Evolutionary conservation across 2,113 vertebrate genomes (phyloP).

Genomic region (Oostethus manadensis): DNA sequence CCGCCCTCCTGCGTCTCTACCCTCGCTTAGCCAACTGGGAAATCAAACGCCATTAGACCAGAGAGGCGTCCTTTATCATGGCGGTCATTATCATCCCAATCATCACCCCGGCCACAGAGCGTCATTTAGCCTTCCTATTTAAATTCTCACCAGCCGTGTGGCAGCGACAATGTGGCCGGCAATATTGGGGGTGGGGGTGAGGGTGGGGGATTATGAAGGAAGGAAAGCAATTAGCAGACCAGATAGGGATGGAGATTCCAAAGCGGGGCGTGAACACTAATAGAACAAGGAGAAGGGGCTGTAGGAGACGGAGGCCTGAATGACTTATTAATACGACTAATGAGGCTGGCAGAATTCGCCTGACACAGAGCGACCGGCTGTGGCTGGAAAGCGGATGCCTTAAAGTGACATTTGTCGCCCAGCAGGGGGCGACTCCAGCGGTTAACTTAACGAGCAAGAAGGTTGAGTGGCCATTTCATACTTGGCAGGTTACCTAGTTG

Average conservation of each 20-base stretch:
- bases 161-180: conserved; percentile 58
- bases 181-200: conserved; percentile 39
- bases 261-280: conserved; percentile 41
- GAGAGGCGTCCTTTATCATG: conserved; percentile 62
- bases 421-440: conserved; percentile 1
- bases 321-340: conserved; percentile 62
- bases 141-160: conserved; percentile 52
- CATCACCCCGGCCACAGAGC: conserved; percentile 55
- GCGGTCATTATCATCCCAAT: conserved; percentile 59
- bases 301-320: conserved; percentile 36
- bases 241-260: conserved; percentile 48
- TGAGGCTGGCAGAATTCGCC: conserved; percentile 40
- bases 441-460: conserved; percentile 2
- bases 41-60: conserved; percentile 66
- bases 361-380: conserved; percentile 17
- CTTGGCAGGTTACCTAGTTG: conserved; percentile 2
- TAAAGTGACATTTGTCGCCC: not conserved
- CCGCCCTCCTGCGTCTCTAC: conserved; percentile 27
- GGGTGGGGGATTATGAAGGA: conserved; percentile 48
- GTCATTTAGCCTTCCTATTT: conserved; percentile 62
- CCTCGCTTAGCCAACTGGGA: conserved; percentile 54
- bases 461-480: conserved; percentile 6
- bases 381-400: not conserved
- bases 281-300: conserved; percentile 33
- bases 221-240: conserved; percentile 60